phyloP scores from a whole-genome alignment of 2,797 vertebrate genomes.

The Neosalanx taihuensis region DNA sequence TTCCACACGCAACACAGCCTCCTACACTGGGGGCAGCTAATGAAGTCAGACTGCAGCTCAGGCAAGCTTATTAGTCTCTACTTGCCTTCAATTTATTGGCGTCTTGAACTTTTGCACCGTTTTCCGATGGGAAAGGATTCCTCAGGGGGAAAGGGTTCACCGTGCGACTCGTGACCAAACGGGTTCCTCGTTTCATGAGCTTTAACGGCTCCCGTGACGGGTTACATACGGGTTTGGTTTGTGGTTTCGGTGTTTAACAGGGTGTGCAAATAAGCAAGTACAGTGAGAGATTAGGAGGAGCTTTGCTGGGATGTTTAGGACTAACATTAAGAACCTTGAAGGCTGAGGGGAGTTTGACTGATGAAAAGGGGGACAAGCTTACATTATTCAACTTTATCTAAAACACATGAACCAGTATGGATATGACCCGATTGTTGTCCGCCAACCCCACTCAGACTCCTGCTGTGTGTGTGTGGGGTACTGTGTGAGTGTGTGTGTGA shows the following conservation, averaged over 20 bases:
- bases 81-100: not conserved
- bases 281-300: not conserved
- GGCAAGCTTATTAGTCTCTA: not conserved
- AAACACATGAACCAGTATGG: not conserved
- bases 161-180: not conserved
- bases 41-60: not conserved
- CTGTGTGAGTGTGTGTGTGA: not conserved
- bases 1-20: not conserved
- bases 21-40: not conserved
- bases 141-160: not conserved
- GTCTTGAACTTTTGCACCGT: not conserved
- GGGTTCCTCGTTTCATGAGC: not conserved
- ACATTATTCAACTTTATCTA: not conserved
- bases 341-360: too few species aligned
- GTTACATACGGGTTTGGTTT: not conserved
- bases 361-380: not conserved
- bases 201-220: too few species aligned
- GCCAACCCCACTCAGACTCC: not conserved
- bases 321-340: too few species aligned
- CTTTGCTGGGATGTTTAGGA: not conserved
- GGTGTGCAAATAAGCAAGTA: not conserved
- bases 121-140: not conserved
- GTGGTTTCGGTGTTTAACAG: not conserved
- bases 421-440: not conserved
- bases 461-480: not conserved